phyloP scores from a whole-genome alignment of 2,888 invertebrate genomes.

The Marronus borbonicus region DNA sequence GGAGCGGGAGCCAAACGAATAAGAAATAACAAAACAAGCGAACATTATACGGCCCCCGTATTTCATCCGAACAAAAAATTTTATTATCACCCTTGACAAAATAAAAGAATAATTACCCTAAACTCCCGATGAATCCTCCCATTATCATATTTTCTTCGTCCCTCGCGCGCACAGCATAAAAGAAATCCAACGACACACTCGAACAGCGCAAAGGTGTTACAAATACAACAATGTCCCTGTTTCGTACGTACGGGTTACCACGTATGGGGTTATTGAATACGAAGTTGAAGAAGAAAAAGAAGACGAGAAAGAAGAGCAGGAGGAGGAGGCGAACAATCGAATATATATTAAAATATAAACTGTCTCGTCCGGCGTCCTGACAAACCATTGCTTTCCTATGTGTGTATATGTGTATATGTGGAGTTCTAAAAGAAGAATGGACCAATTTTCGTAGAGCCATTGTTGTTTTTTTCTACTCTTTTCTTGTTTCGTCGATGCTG shows the following conservation, averaged over 20 bases:
- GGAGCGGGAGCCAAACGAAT: constrained; percentile 6
- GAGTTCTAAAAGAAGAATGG: constrained; percentile 32
- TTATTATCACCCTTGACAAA: constrained; percentile 17
- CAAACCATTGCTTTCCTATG: constrained; percentile 26
- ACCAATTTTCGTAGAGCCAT: constrained; percentile 32
- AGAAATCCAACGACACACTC: constrained; percentile 13
- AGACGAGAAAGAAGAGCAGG: not conserved
- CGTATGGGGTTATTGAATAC: constrained; percentile 35
- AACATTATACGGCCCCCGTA: constrained; percentile 2
- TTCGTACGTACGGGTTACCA: constrained; percentile 10
- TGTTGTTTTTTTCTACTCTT: constrained; percentile 17
- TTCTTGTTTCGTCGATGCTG: constrained; percentile 30
- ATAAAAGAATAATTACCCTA: constrained; percentile 29
- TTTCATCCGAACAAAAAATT: constrained; percentile 15
- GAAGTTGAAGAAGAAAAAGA: constrained; percentile 13
- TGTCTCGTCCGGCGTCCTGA: constrained; percentile 51
- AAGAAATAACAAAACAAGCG: not conserved
- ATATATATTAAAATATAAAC: constrained; percentile 56
- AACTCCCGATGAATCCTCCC: constrained; percentile 18
- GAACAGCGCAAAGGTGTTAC: constrained; percentile 20
- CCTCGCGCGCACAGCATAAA: constrained; percentile 11
- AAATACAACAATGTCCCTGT: constrained; percentile 32
- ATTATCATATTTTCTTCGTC: constrained; percentile 30
- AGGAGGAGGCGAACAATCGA: constrained; percentile 51
- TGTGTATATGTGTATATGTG: constrained; percentile 21